Evolutionary conservation across 2,888 invertebrate species (phyloP).

Genomic region (Allophyes oxyacanthae): DNA sequence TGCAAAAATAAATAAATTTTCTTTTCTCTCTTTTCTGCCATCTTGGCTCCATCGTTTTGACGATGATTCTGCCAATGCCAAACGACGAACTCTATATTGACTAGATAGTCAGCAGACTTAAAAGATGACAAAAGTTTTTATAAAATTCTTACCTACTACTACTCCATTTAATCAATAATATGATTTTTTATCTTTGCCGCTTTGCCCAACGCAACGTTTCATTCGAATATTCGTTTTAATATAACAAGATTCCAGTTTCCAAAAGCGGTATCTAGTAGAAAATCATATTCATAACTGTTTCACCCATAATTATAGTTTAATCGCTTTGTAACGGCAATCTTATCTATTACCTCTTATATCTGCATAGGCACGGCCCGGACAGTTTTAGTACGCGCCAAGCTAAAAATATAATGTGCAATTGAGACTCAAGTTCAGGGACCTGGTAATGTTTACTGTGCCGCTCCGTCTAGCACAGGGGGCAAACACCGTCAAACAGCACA

Average conservation of each 20-base stretch:
- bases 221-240: neutral
- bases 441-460: constrained; percentile 67
- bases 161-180: too few relatives aligned
- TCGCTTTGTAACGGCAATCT: constrained; percentile 29
- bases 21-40: too few relatives aligned
- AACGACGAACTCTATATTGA: too few relatives aligned
- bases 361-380: constrained; percentile 16
- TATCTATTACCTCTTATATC: constrained; percentile 23
- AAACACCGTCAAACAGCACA: constrained; percentile 55
- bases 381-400: constrained; percentile 52
- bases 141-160: too few relatives aligned
- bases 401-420: constrained; percentile 69
- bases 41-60: too few relatives aligned
- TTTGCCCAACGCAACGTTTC: too few relatives aligned
- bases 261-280: constrained; percentile 13
- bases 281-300: constrained; percentile 17
- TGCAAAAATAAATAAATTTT: too few relatives aligned
- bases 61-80: too few relatives aligned
- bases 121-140: too few relatives aligned
- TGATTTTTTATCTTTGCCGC: too few relatives aligned
- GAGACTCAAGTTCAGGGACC: constrained; percentile 81
- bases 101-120: too few relatives aligned
- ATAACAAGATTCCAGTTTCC: neutral
- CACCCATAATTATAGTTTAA: constrained; percentile 19
- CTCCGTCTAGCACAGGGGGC: constrained; percentile 68